Conservation (phyloP, 1,140 invertebrate genomes). For the Penaeus indicus region DNA sequence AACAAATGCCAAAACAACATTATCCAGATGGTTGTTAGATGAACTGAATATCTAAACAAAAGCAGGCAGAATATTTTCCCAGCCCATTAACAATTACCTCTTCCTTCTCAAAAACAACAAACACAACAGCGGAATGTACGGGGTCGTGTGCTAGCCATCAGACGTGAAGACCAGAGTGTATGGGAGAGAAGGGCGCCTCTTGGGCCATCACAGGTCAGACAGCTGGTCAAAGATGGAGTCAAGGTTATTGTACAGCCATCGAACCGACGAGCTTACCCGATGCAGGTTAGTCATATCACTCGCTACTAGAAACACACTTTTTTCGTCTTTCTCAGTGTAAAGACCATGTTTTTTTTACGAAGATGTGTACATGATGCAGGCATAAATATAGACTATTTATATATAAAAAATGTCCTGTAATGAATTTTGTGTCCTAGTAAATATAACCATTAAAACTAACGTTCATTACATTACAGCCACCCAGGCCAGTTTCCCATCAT, state of each 20-base stretch:
- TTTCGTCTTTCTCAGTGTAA: neutral
- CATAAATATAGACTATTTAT: neutral
- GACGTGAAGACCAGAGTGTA: conserved; percentile 94
- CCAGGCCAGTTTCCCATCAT: neutral
- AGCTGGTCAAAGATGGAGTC: conserved; percentile 86
- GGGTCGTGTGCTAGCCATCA: conserved; percentile 57
- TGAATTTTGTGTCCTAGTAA: neutral
- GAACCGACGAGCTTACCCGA: conserved; percentile 96
- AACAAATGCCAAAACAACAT: no score
- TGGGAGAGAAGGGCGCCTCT: conserved; percentile 98
- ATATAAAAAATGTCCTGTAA: neutral
- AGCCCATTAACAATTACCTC: no score
- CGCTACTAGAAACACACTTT: neutral
- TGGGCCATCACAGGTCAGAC: conserved; percentile 90
- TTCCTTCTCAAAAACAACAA: no score
- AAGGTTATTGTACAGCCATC: conserved; percentile 98
- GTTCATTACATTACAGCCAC: neutral
- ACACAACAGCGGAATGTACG: conserved; percentile 36
- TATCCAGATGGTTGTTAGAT: no score
- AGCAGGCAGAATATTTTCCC: no score
- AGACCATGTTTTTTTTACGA: neutral
- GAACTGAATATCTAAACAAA: no score
- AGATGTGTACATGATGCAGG: no score
- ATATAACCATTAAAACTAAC: no score
- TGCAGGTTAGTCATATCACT: conserved; percentile 77